Evolutionary conservation across 1,140 invertebrate species (phyloP).

Genomic region (Halyomorpha halys): DNA sequence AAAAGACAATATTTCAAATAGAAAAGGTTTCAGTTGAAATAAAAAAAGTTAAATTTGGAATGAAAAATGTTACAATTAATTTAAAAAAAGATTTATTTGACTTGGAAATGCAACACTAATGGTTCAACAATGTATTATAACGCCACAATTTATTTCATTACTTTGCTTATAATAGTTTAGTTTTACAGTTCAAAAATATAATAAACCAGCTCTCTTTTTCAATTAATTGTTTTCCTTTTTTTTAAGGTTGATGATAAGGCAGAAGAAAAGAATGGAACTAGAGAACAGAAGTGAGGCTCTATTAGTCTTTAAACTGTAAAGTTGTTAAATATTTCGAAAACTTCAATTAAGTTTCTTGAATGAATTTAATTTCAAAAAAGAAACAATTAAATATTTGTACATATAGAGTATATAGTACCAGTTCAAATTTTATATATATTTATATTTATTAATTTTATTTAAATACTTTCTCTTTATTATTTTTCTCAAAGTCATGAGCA

Average conservation of each 20-base stretch:
- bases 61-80: too few relatives aligned
- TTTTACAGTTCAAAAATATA: not conserved
- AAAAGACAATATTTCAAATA: too few relatives aligned
- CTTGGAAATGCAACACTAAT: too few relatives aligned
- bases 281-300: conserved; percentile 22
- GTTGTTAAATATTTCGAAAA: not conserved
- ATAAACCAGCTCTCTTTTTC: not conserved
- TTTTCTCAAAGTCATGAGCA: too few relatives aligned
- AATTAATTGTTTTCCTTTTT: not conserved
- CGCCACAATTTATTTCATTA: too few relatives aligned
- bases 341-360: not conserved
- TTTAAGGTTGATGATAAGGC: conserved; percentile 10
- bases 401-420: not conserved
- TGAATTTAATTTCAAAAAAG: not conserved
- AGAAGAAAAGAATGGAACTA: conserved; percentile 21
- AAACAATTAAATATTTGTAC: conserved; percentile 1
- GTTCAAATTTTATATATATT: conserved; percentile 2
- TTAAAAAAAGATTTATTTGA: too few relatives aligned
- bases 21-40: too few relatives aligned
- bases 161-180: too few relatives aligned
- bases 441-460: conserved; percentile 5
- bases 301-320: conserved; percentile 13
- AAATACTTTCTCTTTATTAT: not conserved
- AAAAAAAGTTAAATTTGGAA: too few relatives aligned
- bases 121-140: too few relatives aligned